phyloP scores from a whole-genome alignment of 2,797 vertebrate species.

The Dromococcyx pavoninus region DNA sequence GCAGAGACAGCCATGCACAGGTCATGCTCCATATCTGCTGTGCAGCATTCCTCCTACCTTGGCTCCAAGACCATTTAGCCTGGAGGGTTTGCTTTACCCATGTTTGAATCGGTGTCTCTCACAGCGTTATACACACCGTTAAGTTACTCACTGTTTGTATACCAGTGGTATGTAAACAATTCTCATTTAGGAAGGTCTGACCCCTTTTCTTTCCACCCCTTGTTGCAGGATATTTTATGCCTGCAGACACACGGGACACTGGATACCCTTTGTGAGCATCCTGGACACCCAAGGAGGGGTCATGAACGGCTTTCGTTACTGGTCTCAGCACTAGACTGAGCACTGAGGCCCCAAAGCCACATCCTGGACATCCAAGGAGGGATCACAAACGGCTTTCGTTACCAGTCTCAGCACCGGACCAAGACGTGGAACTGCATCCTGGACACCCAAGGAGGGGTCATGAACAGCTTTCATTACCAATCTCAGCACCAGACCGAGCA shows the following conservation, averaged over 20 bases:
- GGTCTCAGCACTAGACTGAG: not conserved
- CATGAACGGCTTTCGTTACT: not conserved
- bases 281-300: fast-evolving
- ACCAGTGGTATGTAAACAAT: not conserved
- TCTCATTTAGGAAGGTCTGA: not conserved
- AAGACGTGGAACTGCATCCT: no score
- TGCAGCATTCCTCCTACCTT: not conserved
- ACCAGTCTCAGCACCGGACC: no score
- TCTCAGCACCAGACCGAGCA: no score
- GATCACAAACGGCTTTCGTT: no score
- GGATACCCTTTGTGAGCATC: fast-evolving
- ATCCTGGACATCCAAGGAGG: no score
- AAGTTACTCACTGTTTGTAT: not conserved
- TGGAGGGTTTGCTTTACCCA: not conserved
- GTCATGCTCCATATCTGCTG: not conserved
- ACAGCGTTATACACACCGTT: fast-evolving
- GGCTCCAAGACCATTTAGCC: not conserved
- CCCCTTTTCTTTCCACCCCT: not conserved
- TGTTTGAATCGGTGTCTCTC: not conserved
- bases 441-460: no score
- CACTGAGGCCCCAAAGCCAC: no score
- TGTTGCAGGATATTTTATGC: not conserved
- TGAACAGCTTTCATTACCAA: no score
- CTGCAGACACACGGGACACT: fast-evolving
- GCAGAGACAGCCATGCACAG: not conserved